A percentile compares a stretch with the other conserved stretches of the same genome.
These are phyloP conservation scores for Ormia ochracea DNA, from an alignment of 2,888 invertebrate species.

Conservation along the genomic window DNA sequence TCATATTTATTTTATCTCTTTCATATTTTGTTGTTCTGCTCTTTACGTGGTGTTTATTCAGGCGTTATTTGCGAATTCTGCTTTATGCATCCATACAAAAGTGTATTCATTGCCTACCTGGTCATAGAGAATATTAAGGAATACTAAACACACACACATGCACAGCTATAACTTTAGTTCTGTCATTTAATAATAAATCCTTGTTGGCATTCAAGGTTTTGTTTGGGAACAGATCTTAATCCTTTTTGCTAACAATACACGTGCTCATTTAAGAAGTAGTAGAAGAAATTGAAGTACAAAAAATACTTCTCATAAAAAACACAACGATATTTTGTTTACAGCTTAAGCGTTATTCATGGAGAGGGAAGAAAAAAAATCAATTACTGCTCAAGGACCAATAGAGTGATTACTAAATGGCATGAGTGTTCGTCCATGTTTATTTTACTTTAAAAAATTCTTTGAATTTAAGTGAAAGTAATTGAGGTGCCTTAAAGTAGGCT, in stretches of 20 bases:
- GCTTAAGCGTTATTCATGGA: slow-evolving; percentile 27
- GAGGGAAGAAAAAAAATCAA: background rate
- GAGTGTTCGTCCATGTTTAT: background rate
- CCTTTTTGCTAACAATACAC: slow-evolving; percentile 44
- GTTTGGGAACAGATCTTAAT: slow-evolving; percentile 52
- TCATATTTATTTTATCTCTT: background rate
- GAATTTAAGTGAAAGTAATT: slow-evolving; percentile 41
- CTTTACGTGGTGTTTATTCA: slow-evolving; percentile 35
- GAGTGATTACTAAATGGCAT: slow-evolving; percentile 24
- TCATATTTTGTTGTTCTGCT: slow-evolving; percentile 15
- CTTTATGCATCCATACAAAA: background rate
- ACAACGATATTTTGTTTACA: slow-evolving; percentile 43
- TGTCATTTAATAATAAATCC: slow-evolving; percentile 54
- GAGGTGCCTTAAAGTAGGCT: slow-evolving; percentile 32
- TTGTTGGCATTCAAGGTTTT: slow-evolving; percentile 56
- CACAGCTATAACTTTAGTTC: background rate
- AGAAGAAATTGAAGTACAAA: background rate
- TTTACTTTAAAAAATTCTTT: slow-evolving; percentile 7
- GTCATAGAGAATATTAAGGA: no score
- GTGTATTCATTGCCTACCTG: slow-evolving; percentile 32
- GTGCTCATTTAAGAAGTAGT: slow-evolving; percentile 28
- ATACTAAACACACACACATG: no score
- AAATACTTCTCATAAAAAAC: slow-evolving; percentile 12
- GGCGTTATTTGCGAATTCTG: slow-evolving; percentile 36
- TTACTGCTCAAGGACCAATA: slow-evolving; percentile 41